Percentiles rank a stretch among this genome's conserved stretches.
Evolutionary conservation across 2,888 invertebrate species (phyloP).

Genomic region (Drosophila sordidula): DNA sequence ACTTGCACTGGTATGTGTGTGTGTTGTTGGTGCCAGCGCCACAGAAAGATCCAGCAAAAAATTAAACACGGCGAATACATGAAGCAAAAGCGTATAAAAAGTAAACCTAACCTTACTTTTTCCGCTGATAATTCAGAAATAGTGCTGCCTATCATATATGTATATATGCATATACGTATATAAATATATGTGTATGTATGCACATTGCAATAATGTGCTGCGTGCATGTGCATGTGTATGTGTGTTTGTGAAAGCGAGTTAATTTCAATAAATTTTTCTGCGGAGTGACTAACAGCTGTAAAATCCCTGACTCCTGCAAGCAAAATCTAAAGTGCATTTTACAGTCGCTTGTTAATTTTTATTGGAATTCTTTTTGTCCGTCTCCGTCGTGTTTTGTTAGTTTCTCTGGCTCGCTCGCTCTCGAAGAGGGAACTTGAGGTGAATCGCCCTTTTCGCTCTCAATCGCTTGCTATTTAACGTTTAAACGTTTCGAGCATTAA

Average conservation of each 20-base stretch:
- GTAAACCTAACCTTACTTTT: slow-evolving; percentile 78
- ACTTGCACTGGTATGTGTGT: slow-evolving; percentile 38
- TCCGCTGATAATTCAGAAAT: slow-evolving; percentile 77
- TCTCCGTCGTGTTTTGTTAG: slow-evolving; percentile 6
- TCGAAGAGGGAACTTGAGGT: neutral
- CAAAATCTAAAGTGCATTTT: slow-evolving; percentile 19
- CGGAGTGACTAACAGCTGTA: slow-evolving; percentile 27
- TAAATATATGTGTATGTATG: slow-evolving; percentile 12
- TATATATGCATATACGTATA: slow-evolving; percentile 26
- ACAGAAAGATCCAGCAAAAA: slow-evolving; percentile 79
- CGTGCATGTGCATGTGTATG: slow-evolving; percentile 2
- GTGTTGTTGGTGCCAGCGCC: slow-evolving; percentile 66
- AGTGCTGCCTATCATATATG: slow-evolving; percentile 55
- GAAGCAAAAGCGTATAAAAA: slow-evolving; percentile 69
- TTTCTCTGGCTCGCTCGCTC: slow-evolving; percentile 36
- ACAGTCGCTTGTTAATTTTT: slow-evolving; percentile 31
- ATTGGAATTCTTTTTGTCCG: slow-evolving; percentile 26
- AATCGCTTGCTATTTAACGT: neutral
- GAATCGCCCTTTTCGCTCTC: neutral
- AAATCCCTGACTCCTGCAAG: slow-evolving; percentile 5
- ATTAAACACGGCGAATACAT: slow-evolving; percentile 64
- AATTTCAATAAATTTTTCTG: slow-evolving; percentile 61
- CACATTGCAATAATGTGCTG: slow-evolving; percentile 20
- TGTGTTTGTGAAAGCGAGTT: slow-evolving; percentile 39
- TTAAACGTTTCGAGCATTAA: slow-evolving; percentile 4